Conservation (phyloP, 1,140 invertebrate species). For the Chymomyza costata region DNA sequence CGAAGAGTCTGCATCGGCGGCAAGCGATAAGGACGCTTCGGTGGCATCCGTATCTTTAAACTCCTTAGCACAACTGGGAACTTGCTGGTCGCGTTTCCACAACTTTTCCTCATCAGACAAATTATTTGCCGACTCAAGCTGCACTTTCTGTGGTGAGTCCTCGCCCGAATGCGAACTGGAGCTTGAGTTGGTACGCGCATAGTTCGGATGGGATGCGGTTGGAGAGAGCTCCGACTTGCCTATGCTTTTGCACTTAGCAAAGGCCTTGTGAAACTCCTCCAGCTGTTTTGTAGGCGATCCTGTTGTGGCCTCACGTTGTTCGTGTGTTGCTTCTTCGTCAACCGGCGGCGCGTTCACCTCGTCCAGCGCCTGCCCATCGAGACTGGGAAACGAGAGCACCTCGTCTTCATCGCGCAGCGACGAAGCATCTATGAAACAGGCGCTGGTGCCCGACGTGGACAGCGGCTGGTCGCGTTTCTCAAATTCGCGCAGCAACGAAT, state of each 20-base stretch:
- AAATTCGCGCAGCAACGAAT: slow-evolving; percentile 59
- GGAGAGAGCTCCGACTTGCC: slow-evolving; percentile 4
- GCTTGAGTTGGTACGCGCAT: slow-evolving; percentile 21
- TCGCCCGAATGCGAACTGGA: slow-evolving; percentile 34
- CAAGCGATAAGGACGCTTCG: slow-evolving; percentile 29
- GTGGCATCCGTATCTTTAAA: slow-evolving; percentile 31
- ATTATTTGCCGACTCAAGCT: slow-evolving; percentile 57
- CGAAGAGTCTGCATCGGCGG: slow-evolving; percentile 41
- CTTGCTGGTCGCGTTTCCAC: slow-evolving; percentile 46
- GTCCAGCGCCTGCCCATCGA: slow-evolving; percentile 34
- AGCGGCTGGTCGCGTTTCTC: slow-evolving; percentile 57
- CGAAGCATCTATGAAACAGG: slow-evolving; percentile 85
- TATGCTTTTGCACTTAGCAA: slow-evolving; percentile 61
- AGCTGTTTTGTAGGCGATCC: slow-evolving; percentile 56
- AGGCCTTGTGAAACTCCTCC: slow-evolving; percentile 70
- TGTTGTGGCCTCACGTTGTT: slow-evolving; percentile 4
- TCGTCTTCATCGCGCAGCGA: slow-evolving; percentile 82
- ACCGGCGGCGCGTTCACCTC: slow-evolving; percentile 19
- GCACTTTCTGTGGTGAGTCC: slow-evolving; percentile 28
- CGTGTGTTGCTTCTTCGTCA: neutral
- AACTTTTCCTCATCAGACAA: slow-evolving; percentile 76
- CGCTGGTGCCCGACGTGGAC: slow-evolving; percentile 55
- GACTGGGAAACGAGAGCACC: slow-evolving; percentile 56
- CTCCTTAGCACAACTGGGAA: slow-evolving; percentile 16
- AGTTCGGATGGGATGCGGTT: neutral